These are phyloP conservation scores for Schizopygopsis pylzovi DNA, from an alignment of 2,797 vertebrate species.

Conservation along the genomic window DNA sequence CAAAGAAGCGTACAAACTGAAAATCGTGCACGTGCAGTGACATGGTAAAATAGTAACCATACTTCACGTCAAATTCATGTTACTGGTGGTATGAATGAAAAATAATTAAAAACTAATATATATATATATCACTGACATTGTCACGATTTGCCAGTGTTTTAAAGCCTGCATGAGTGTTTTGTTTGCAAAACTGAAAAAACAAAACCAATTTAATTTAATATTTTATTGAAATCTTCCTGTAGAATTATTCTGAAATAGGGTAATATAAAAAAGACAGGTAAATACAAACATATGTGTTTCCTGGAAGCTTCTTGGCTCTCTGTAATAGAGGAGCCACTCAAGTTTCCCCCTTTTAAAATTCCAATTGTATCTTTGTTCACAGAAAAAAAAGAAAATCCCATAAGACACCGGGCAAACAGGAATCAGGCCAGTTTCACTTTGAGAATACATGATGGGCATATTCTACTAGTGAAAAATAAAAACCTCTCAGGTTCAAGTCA, in stretches of 20 bases:
- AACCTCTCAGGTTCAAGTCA: constrained; percentile 7
- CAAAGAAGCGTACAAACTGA: not conserved
- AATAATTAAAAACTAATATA: too few species aligned
- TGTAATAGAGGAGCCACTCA: not conserved
- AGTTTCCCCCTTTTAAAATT: constrained; percentile 42
- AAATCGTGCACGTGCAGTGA: not conserved
- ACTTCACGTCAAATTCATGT: not conserved
- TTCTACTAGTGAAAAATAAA: constrained; percentile 9
- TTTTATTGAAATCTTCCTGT: constrained; percentile 83
- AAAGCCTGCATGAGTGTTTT: not conserved
- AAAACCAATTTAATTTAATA: constrained; percentile 22
- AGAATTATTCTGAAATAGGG: constrained; percentile 74
- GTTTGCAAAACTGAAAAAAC: not conserved
- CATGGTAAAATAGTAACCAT: not conserved
- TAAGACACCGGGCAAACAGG: constrained; percentile 1
- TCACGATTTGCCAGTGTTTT: not conserved
- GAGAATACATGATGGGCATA: constrained; percentile 4
- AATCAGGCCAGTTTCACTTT: not conserved
- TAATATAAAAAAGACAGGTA: constrained; percentile 77
- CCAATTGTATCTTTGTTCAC: constrained; percentile 34
- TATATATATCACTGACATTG: not conserved
- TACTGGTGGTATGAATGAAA: not conserved
- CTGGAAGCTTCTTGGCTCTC: constrained; percentile 44
- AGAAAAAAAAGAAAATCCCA: constrained; percentile 30
- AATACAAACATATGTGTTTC: constrained; percentile 60